phyloP scores from a whole-genome alignment of 2,797 vertebrate genomes.

The Pantherophis alleghaniensis region DNA sequence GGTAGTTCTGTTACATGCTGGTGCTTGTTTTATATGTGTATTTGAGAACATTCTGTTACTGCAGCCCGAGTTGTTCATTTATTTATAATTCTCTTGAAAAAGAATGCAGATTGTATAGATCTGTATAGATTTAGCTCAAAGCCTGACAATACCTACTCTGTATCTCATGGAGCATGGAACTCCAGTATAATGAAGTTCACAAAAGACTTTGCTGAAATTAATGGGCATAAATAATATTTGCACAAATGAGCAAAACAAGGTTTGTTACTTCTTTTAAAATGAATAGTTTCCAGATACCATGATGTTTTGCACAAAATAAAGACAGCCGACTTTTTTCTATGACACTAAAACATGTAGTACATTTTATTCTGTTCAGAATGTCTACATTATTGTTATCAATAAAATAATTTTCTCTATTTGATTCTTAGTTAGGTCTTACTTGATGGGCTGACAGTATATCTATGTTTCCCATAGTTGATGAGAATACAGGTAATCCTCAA shows the following conservation, averaged over 20 bases:
- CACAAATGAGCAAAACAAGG: not conserved
- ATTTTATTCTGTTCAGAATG: not conserved
- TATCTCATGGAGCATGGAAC: slow-evolving; percentile 1
- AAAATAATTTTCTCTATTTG: not conserved
- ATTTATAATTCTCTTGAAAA: slow-evolving; percentile 38
- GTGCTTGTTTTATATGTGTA: slow-evolving; percentile 64
- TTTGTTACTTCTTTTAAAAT: not conserved
- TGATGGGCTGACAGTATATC: not conserved
- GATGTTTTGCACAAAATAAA: not conserved
- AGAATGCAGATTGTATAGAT: not conserved
- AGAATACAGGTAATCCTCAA: not conserved
- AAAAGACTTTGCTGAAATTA: not conserved
- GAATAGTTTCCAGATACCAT: not conserved
- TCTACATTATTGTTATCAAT: not conserved
- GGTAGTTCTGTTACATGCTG: slow-evolving; percentile 65
- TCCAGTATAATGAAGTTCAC: not conserved
- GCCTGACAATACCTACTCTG: slow-evolving; percentile 37
- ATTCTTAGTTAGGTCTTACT: not conserved
- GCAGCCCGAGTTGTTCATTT: slow-evolving; percentile 56
- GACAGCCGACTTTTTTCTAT: not conserved
- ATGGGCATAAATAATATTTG: not conserved
- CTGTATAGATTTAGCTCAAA: slow-evolving; percentile 35
- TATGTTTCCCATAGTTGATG: not conserved
- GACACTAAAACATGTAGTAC: not conserved
- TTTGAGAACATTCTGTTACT: slow-evolving; percentile 53